Evolutionary conservation across 2,888 invertebrate genomes (phyloP).

Genomic region (Blastobasis lacticolella): DNA sequence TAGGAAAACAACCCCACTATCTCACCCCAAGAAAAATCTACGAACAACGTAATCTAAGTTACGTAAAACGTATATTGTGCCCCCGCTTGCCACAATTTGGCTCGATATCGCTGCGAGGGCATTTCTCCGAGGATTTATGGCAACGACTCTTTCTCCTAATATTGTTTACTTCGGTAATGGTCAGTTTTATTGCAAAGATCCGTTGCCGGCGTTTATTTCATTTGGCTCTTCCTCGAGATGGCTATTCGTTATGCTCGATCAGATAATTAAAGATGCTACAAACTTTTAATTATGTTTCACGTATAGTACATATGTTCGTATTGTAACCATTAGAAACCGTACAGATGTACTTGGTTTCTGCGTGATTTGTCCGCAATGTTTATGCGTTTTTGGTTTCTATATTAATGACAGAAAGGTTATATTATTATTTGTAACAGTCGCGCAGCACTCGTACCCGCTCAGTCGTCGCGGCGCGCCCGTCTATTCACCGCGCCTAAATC

Average conservation of each 20-base stretch:
- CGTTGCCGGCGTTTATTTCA: conserved; percentile 49
- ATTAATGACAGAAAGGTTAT: too few relatives aligned
- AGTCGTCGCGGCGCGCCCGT: too few relatives aligned
- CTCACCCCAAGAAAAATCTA: conserved; percentile 24
- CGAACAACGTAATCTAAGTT: conserved; percentile 42
- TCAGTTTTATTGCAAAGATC: conserved; percentile 56
- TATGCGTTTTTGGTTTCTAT: too few relatives aligned
- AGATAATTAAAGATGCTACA: not conserved
- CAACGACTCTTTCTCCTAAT: conserved; percentile 55
- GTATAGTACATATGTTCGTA: too few relatives aligned
- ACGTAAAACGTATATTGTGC: conserved; percentile 42
- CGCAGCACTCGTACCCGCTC: too few relatives aligned
- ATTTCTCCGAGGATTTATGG: conserved; percentile 58
- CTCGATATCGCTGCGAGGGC: conserved; percentile 47
- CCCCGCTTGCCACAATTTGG: conserved; percentile 47
- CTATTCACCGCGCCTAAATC: too few relatives aligned
- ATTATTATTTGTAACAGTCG: too few relatives aligned
- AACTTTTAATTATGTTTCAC: too few relatives aligned
- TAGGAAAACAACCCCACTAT: conserved; percentile 20
- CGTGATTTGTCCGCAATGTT: too few relatives aligned
- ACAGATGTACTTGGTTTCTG: too few relatives aligned
- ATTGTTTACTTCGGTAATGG: conserved; percentile 68
- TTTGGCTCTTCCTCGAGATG: conserved; percentile 23
- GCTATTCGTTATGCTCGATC: conserved; percentile 1
- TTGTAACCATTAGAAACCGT: too few relatives aligned